Evolutionary conservation across 2,113 vertebrate species (phyloP), one percentile per base, ranked within the genome.

Genomic region (Bos javanicus): DNA sequence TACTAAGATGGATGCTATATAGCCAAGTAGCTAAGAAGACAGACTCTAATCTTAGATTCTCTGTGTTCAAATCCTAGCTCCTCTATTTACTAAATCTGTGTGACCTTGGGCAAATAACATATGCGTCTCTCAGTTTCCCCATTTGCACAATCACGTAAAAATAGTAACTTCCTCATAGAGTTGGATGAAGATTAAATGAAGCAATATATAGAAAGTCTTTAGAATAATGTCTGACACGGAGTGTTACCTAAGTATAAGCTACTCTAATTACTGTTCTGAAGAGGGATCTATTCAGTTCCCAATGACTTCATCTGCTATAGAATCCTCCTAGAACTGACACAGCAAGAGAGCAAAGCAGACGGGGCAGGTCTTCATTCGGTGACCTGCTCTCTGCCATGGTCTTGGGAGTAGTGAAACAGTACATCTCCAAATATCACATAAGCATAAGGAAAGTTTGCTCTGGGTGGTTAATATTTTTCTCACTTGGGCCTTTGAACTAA

Each of bases 401-500:
- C 13, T 74, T 60, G 78, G 39, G 28, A 54, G 5, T 7, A 48
- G 74, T 12, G 7, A 87, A 90, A 54, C 11, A 74, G 25, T 39
- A 84, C 43, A 26, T 21, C 74, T 76, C 48, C 46, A 84, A 86
- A 80, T 81, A 48, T 56, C 85, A 88, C 94, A 78, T 78, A 94
- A 92, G 4, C 64, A n/a, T 39, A 92, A 87, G 91, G 92, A 59
- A 94, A 87, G 28, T 30, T 91, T 74, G 28, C 13, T 91, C 76
- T 56, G 64, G 59, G 15, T 9, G 36, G 74, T 81, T 92, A 78
- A 64, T 39, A 78, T 71, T 88, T 74, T 98, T 93, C 91, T 94
- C 57, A 50, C 48, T 64, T 76, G 13, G 56, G 96, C 97, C 90
- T 89, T 93, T 92, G 19, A 85, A 87, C 87, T 46, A 94, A 26